Conservation (phyloP, 2,113 vertebrate genomes). For the Urocitellus parryii region DNA sequence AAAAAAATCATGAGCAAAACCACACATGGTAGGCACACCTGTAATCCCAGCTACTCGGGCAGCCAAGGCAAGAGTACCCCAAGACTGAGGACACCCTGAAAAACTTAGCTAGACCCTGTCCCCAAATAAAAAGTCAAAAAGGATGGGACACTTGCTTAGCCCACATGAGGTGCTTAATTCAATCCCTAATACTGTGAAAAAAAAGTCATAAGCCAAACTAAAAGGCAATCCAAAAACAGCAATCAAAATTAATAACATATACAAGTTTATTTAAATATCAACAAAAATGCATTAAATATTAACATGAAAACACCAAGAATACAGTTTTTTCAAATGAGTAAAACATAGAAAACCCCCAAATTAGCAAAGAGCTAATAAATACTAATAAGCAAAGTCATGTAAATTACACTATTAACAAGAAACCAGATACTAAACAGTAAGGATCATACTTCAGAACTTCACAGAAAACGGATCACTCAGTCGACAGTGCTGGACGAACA, state of each 20-base stretch:
- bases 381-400: neutral
- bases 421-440: neutral
- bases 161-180: neutral
- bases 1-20: neutral
- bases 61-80: neutral
- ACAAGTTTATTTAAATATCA: neutral
- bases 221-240: neutral
- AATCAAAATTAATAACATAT: neutral
- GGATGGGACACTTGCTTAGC: neutral
- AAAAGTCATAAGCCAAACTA: neutral
- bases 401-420: constrained; percentile 35
- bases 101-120: neutral
- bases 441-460: neutral
- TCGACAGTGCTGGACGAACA: neutral
- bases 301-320: neutral
- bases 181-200: neutral
- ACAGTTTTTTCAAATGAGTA: neutral
- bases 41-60: neutral
- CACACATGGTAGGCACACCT: neutral
- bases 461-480: neutral
- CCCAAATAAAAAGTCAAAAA: neutral
- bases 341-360: neutral
- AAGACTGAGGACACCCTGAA: neutral
- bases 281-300: neutral
- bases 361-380: neutral